A percentile compares a stretch with the other conserved stretches of the same genome.
phyloP scores from a whole-genome alignment of 2,797 vertebrate genomes.

The Muscicapa striata region DNA sequence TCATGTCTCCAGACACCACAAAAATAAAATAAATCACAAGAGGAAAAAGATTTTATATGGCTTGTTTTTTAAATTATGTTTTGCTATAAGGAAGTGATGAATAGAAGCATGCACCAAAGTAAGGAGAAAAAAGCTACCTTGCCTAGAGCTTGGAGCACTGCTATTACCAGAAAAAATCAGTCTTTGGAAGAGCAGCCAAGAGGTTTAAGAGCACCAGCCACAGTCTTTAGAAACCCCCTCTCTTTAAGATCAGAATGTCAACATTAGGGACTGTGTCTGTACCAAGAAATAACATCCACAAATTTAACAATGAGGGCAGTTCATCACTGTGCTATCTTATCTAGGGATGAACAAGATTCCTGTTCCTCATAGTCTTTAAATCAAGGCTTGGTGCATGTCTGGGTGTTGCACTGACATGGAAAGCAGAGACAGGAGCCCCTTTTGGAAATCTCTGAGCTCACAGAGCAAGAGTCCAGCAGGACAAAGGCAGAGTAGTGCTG shows the following conservation, averaged over 20 bases:
- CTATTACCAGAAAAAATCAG: not conserved
- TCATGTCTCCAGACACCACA: conserved; percentile 61
- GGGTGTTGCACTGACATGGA: not conserved
- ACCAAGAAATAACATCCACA: not conserved
- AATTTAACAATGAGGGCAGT: not conserved
- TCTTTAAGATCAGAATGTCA: conserved; percentile 19
- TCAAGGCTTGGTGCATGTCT: not conserved
- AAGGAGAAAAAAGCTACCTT: not conserved
- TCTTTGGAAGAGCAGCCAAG: not conserved
- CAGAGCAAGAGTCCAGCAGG: not conserved
- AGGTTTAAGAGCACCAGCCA: not conserved
- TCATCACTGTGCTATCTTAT: conserved; percentile 6
- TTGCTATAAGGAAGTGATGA: conserved; percentile 59
- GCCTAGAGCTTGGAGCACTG: conserved; percentile 8
- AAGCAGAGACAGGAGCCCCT: conserved; percentile 15
- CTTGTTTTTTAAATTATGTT: conserved; percentile 66
- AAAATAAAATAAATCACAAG: conserved; percentile 55
- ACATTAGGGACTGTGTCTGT: not conserved
- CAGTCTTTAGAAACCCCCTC: not conserved
- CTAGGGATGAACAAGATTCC: conserved; percentile 8
- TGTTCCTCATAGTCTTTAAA: not conserved
- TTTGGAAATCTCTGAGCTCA: not conserved
- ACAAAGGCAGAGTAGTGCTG: not conserved
- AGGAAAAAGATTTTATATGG: conserved; percentile 51
- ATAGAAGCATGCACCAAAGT: not conserved